Evolutionary conservation across 1,140 invertebrate genomes (phyloP), one percentile per base, ranked within the genome.

Genomic region (Chelonus insularis): DNA sequence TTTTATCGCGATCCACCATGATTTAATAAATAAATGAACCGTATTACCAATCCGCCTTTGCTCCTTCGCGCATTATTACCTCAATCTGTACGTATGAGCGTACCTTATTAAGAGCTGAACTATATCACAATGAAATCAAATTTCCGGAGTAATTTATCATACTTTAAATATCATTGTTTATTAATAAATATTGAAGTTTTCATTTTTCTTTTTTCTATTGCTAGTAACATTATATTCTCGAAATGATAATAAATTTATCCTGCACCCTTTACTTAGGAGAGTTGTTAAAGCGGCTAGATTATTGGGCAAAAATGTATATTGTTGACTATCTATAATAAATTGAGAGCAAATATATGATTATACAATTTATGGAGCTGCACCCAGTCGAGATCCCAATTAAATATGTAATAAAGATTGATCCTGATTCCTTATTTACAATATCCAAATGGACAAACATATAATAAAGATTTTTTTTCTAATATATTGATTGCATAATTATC

Each of bases 51-150:
- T n/a, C 11, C 43, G 14, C 20, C 23, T 4, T 29, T 29, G 3
- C 7, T 20, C 18, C 4, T 20, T 50, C 47, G 47, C 47, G 47
- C 2, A 18, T 4, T 12, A 45, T 18, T 4, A 14, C 4, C 16
- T 45, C 3, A 12, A 37, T 18, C 6, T 34, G 34, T 39, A 55
- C 34, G 52, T 55, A 55, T 55, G 52, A 37, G 34, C 52, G 52
- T 37, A 39, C 18, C 12, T 18, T n/a, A 43, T 43, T 14, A 39
- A 12, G 8, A 39, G 20, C 89, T 80, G 79, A 94, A 92, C 69
- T 89, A 88, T 41, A n/a, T 56, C n/a, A n/a, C n/a, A n/a, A n/a
- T n/a, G n/a, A n/a, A n/a, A n/a, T n/a, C n/a, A n/a, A n/a, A n/a
- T n/a, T n/a, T n/a, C n/a, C n/a, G n/a, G n/a, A n/a, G n/a, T n/a